A percentile compares a stretch with the other conserved stretches of the same genome.
These are phyloP conservation scores for Pandemis heparana DNA, from an alignment of 2,888 invertebrate genomes.

Conservation along the genomic window DNA sequence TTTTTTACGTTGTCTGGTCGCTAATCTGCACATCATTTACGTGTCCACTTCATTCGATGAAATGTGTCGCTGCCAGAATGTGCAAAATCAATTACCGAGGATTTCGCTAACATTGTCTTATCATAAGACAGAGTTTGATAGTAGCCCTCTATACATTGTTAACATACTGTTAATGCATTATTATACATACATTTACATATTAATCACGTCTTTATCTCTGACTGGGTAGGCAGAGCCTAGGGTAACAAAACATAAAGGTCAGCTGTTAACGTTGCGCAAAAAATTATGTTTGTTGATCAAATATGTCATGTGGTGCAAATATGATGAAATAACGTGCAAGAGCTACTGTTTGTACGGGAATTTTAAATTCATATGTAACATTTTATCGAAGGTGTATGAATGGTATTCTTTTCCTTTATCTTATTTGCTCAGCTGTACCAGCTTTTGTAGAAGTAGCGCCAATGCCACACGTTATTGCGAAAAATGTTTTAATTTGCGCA, in stretches of 20 bases:
- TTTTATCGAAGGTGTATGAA: background rate
- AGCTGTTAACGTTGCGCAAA: no score
- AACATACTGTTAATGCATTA: background rate
- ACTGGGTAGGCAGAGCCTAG: no score
- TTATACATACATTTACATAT: no score
- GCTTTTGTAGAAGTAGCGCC: background rate
- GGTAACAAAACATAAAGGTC: no score
- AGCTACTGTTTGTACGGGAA: background rate
- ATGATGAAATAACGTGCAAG: background rate
- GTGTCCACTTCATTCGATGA: constrained; percentile 49
- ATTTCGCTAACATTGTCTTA: constrained; percentile 81
- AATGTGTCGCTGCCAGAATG: constrained; percentile 75
- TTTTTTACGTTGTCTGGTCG: background rate
- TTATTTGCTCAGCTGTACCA: background rate
- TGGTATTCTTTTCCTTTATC: background rate
- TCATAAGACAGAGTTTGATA: constrained; percentile 80
- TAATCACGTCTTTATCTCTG: no score
- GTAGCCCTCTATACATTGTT: constrained; percentile 74
- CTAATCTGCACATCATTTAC: constrained; percentile 63
- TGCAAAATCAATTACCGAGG: constrained; percentile 72
- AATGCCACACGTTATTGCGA: background rate
- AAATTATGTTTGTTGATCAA: no score
- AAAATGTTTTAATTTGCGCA: background rate
- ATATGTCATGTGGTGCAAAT: background rate
- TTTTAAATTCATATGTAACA: background rate